Conservation (phyloP, 2,797 vertebrate genomes). For the Hemitrygon akajei region DNA sequence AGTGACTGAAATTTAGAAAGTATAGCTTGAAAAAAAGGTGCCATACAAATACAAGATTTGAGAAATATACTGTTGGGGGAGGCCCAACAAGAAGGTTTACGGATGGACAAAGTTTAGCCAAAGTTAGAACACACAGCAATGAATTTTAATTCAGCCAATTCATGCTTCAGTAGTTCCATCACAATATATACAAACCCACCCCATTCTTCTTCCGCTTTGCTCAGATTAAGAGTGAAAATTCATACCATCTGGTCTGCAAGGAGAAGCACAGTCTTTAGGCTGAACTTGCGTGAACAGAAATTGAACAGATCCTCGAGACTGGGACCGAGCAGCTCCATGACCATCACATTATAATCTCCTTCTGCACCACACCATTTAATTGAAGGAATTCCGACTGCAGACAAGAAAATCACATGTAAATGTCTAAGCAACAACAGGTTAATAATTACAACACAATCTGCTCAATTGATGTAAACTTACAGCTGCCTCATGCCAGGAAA, state of each 20-base stretch:
- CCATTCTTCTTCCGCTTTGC: neutral
- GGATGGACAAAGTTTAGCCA: too few species aligned
- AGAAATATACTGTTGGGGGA: neutral
- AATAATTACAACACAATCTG: neutral
- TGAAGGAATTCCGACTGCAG: constrained; percentile 84
- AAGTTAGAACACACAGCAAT: neutral
- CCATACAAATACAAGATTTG: neutral
- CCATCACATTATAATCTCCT: constrained; percentile 97
- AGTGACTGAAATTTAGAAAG: too few species aligned
- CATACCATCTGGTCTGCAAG: constrained; percentile 93
- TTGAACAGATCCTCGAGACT: constrained; percentile 95
- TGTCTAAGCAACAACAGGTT: neutral
- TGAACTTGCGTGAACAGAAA: constrained; percentile 96
- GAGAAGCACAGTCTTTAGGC: constrained; percentile 90
- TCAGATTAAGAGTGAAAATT: neutral
- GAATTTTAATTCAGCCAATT: neutral
- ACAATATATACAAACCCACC: neutral
- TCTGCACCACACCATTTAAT: constrained; percentile 97
- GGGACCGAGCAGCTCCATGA: constrained; percentile 91
- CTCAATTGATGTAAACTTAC: too few species aligned
- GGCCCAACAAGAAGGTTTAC: neutral
- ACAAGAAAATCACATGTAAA: neutral
- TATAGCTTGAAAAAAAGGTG: too few species aligned
- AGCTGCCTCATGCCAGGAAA: neutral
- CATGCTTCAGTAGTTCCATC: too few species aligned